Evolutionary conservation across 1,140 invertebrate species (phyloP), one percentile per base, ranked within the genome.

Genomic region (Pseudomyrmex pallidus): DNA sequence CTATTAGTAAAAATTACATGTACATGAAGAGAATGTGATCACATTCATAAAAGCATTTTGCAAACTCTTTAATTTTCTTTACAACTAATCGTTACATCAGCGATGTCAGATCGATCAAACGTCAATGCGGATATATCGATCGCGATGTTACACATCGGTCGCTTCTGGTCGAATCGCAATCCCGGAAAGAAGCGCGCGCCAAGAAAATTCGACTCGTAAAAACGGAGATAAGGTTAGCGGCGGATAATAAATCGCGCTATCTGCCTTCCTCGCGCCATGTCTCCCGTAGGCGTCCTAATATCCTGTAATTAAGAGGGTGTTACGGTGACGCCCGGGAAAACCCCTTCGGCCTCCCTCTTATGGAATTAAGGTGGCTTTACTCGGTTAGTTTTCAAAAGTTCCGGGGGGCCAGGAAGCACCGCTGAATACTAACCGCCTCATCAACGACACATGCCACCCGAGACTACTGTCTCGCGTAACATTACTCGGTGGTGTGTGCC

Each of bases 351-450:
- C 90, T 92, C 90, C 91, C 92, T 93, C 92, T 93, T 92, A 93
- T 92, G 93, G 93, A 93, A 93, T 93, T 93, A 93, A 93, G 92
- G 91, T 92, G 90, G 90, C 92, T 93, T 93, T 93, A 91, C 91
- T 92, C 89, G 91, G 92, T 93, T 93, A 93, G 91, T 93, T 93
- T 93, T 93, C 90, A 93, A 93, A 93, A 93, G 92, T 93, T 93
- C 89, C 88, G 66, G 87, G 66, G 86, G 85, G 85, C 83, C 87
- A 89, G 87, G 88, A 91, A 89, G 92, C 91, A 92, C 85, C 87
- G 90, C 91, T 94, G 93, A 94, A 94, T 94, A 94, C 93, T 93
- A 94, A 94, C 93, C 91, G 93, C 93, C 93, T 94, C 93, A 94
- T 94, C 93, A 93, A 94, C 92, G 93, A 94, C 93, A 93, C 93